Base-by-base conservation (phyloP, 2,113 vertebrate species). In the Eidolon helvum region DNA sequence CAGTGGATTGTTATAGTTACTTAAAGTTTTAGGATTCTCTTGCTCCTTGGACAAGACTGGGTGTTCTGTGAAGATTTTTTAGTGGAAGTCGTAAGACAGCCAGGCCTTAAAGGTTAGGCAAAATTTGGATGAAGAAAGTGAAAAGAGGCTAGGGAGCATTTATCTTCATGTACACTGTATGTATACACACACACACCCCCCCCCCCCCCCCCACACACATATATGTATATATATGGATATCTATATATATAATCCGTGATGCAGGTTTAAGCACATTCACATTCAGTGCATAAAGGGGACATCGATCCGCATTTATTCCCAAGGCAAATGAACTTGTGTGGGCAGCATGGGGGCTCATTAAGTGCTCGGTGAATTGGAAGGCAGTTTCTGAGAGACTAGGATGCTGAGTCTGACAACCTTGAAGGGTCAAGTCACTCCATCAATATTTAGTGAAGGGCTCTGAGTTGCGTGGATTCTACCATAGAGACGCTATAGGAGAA, bases 281-380 rank as follows among this genome's bases (percentile, higher is more conserved):
- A 95, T 82, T 88, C 88, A 79, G 61, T 86, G 69, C 68, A 55
- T 69, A 92, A 96, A 86, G 68, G 83, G 38, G 89, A 38, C 72
- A 93, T 97, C 48, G 79, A 97, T 97, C 94, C 96, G 89, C 95
- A 96, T 98, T 97, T 74, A 83, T 91, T 97, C 91, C 93, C 89
- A 94, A 93, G 68, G 89, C 78, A 97, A 97, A 98, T 94, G 89
- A 95, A 87, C 94, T 95, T 97, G 91, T 95, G 93, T 94, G 91
- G 93, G 78, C 50, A 94, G 93, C 82, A 53, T 2, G 0, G 69
- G 86, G 82, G 61, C 93, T 97, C 96, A 93, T 93, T 97, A 96
- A 87, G 53, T 79, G 72, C 77, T 82, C 85, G 83, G 96, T 71
- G 86, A 83, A 94, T 96, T 86, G 90, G 43, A 35, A 97, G 90